A percentile compares a stretch with the other conserved stretches of the same genome.
Evolutionary conservation across 1,140 invertebrate species (phyloP).

Genomic region (Cyclina sinensis): DNA sequence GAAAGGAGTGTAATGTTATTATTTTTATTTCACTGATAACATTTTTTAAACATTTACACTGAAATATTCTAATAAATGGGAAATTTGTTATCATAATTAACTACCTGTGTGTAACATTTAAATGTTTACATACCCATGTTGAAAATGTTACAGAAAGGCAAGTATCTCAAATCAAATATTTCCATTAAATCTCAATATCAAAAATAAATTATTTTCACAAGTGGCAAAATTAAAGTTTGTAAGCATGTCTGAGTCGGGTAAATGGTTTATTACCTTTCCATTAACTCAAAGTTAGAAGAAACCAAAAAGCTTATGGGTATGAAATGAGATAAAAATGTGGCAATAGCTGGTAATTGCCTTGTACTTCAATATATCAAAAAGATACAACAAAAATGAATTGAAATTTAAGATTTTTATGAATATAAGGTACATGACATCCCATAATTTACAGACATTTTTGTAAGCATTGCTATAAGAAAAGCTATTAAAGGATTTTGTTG

Average conservation of each 20-base stretch:
- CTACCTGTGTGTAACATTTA: no score
- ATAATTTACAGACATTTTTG: constrained; percentile 3
- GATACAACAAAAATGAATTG: not conserved
- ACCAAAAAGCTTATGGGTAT: not conserved
- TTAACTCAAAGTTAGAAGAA: not conserved
- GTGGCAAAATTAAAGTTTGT: not conserved
- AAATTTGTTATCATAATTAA: no score
- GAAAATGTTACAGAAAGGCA: not conserved
- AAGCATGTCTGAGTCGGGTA: not conserved
- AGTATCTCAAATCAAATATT: not conserved
- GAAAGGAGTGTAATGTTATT: no score
- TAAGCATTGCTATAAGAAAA: not conserved
- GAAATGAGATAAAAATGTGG: constrained; percentile 3
- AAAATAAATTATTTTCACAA: not conserved
- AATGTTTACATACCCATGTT: not conserved
- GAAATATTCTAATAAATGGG: no score
- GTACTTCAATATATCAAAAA: not conserved
- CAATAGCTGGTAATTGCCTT: not conserved
- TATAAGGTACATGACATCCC: constrained; percentile 5
- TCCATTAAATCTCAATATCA: not conserved
- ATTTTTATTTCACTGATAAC: no score
- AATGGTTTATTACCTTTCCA: constrained; percentile 27
- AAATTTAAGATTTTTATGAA: constrained; percentile 9
- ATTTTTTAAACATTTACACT: no score
- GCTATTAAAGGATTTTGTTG: no score